Percentiles rank a stretch among this genome's conserved stretches.
Conservation (phyloP, 2,113 vertebrate species). For the Burhinus bistriatus region DNA sequence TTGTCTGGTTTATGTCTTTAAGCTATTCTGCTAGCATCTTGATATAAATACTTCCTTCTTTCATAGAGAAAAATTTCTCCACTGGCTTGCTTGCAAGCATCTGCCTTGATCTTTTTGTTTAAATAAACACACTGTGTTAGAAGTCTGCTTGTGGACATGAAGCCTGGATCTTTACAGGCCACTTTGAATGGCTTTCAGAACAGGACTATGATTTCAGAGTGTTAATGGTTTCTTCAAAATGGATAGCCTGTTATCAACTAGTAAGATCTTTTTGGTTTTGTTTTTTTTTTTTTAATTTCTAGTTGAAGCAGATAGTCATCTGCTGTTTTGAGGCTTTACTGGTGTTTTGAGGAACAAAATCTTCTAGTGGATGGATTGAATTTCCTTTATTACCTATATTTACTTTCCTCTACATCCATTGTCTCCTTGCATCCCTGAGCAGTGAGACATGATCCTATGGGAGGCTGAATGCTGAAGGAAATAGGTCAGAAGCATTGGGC, state of each 20-base stretch:
- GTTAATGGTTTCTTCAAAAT: not conserved
- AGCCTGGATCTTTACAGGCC: not conserved
- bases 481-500: not conserved
- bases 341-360: not conserved
- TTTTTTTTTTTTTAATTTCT: not conserved
- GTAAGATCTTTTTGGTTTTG: not conserved
- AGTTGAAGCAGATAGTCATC: not conserved
- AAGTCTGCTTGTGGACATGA: not conserved
- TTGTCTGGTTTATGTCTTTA: not conserved
- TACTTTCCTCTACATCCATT: not conserved
- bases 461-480: not conserved
- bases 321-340: not conserved
- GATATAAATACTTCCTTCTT: not conserved
- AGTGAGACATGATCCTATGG: not conserved
- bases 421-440: not conserved
- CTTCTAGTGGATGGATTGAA: not conserved
- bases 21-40: not conserved
- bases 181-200: not conserved
- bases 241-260: not conserved
- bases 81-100: not conserved
- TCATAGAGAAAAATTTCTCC: not conserved
- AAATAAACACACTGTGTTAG: not conserved
- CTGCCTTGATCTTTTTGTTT: not conserved
- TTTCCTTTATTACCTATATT: not conserved
- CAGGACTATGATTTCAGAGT: not conserved